These are phyloP conservation scores for Gymnogyps californianus DNA, from an alignment of 2,113 vertebrate genomes.

Conservation along the genomic window DNA sequence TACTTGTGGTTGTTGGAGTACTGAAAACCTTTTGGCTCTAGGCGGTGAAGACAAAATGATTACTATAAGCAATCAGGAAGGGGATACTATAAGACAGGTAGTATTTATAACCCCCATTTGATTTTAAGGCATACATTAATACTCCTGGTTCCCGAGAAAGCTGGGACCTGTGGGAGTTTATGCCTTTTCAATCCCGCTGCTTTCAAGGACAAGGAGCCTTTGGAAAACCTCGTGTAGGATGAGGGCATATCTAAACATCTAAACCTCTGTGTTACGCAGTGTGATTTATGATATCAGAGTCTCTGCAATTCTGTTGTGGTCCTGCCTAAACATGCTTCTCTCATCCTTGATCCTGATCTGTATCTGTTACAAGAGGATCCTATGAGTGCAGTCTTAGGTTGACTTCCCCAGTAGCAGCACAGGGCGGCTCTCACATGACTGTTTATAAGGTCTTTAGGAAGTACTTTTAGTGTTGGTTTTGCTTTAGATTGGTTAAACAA, in stretches of 20 bases:
- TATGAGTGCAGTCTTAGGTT: not conserved
- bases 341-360: not conserved
- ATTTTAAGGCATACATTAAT: not conserved
- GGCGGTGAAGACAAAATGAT: conserved; percentile 92
- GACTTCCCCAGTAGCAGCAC: not conserved
- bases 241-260: not conserved
- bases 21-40: conserved; percentile 90
- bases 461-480: not conserved
- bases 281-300: not conserved
- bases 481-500: not conserved
- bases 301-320: not conserved
- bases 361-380: not conserved
- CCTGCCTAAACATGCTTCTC: not conserved
- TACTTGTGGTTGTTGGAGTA: conserved; percentile 94
- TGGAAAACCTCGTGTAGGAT: not conserved
- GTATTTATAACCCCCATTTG: not conserved
- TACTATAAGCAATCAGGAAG: conserved; percentile 94
- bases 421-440: not conserved
- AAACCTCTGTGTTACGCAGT: not conserved
- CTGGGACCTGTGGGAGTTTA: not conserved
- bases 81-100: conserved; percentile 95
- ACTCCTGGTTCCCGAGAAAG: not conserved
- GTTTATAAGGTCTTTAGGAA: not conserved
- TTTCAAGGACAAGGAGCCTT: not conserved
- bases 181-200: not conserved